These are phyloP conservation scores for Rhadinocentrus ornatus DNA, from an alignment of 2,797 vertebrate species.

Conservation along the genomic window DNA sequence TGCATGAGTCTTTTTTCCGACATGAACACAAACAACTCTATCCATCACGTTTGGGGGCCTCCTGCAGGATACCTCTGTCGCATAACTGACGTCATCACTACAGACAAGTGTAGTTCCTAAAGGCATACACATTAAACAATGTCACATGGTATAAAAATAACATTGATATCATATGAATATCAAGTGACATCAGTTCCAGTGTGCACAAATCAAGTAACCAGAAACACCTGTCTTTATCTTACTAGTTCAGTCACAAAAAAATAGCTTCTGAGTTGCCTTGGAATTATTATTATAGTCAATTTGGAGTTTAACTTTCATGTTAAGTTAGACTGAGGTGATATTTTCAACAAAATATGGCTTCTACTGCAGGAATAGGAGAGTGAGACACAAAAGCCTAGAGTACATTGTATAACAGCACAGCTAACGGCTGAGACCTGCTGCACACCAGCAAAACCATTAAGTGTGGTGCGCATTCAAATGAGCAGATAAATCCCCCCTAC, in stretches of 20 bases:
- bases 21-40: neutral
- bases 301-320: constrained; percentile 49
- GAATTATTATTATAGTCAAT: constrained; percentile 46
- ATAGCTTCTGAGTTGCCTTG: constrained; percentile 25
- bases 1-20: no score
- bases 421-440: constrained; percentile 72
- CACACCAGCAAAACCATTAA: constrained; percentile 79
- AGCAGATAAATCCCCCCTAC: constrained; percentile 79
- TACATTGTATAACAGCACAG: constrained; percentile 60
- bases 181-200: no score
- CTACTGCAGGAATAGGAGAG: constrained; percentile 53
- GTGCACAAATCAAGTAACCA: no score
- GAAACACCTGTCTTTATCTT: neutral
- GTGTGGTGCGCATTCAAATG: constrained; percentile 80
- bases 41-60: no score
- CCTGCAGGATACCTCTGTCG: no score
- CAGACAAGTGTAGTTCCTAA: no score
- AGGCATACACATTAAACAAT: no score
- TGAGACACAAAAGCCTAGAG: constrained; percentile 66
- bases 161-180: no score
- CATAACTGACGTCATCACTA: no score
- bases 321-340: constrained; percentile 54
- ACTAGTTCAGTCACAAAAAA: constrained; percentile 29
- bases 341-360: constrained; percentile 57
- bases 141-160: no score